Base-by-base conservation (phyloP, 1,140 invertebrate genomes). In the Gryllus bimaculatus region DNA sequence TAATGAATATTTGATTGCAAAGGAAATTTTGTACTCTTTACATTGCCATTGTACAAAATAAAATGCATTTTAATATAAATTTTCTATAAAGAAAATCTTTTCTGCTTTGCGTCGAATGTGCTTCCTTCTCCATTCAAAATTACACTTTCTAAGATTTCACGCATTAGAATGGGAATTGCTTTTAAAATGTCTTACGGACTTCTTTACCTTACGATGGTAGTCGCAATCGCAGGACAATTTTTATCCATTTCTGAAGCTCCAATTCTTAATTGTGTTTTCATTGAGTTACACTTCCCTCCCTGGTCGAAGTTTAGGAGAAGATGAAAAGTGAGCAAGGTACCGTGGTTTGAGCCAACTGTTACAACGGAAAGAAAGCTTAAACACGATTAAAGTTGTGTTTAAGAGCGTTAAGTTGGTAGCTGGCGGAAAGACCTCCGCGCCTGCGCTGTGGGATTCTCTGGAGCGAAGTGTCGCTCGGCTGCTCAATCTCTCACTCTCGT, bases 241-340 rank as follows among this genome's bases (percentile, higher is more conserved):
- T 66, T 66, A 66, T 7, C 18, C 54, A 13, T 66, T 66, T 18
- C 10, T 18, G 10, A 18, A 66, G 54, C 54, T 66, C 54, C 18
- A 66, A 66, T 66, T 66, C 54, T 66, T 66, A 66, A 66, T 66
- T 66, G 54, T 66, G 54, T 66, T 66, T 66, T 66, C 54, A 66
- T 66, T 66, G 10, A 66, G 54, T 3, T 66, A 66, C 18, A 18
- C 10, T 66, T 66, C 54, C 2, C 54, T 66, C 18, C 7, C 10
- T 39, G 10, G 2, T 18, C 54, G 2, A 66, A 66, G 54, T 66
- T 66, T 66, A 66, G 7, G 18, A 66, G 54, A 66, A 66, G 54
- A 66, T 66, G 54, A 66, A 66, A 66, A 66, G 54, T 66, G 54
- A 66, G 54, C 10, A 66, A 66, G 54, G 18, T 13, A 66, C 10